phyloP scores from a whole-genome alignment of 2,888 invertebrate species.

The Drosophila nr. fundita region DNA sequence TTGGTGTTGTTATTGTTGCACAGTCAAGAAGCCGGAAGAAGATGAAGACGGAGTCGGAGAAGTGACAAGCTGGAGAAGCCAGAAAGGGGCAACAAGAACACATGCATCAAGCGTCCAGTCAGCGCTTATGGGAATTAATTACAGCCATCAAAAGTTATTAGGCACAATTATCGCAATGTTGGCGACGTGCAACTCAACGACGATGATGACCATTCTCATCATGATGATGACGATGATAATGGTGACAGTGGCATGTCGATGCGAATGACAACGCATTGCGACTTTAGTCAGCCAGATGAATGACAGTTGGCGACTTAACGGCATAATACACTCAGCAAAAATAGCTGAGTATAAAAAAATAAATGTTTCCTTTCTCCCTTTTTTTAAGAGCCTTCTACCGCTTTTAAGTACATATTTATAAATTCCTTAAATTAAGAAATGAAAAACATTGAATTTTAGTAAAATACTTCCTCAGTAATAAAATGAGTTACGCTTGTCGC shows the following conservation, averaged over 20 bases:
- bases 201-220: slow-evolving; percentile 15
- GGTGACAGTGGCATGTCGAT: slow-evolving; percentile 16
- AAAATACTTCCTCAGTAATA: not conserved
- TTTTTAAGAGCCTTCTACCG: too few species aligned
- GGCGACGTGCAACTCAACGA: slow-evolving; percentile 53
- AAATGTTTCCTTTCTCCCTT: too few species aligned
- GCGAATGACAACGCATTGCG: slow-evolving; percentile 37
- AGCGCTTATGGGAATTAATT: slow-evolving; percentile 78
- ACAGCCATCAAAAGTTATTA: slow-evolving; percentile 81
- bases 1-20: slow-evolving; percentile 12
- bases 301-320: slow-evolving; percentile 15
- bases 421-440: not conserved
- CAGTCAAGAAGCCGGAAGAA: slow-evolving; percentile 2
- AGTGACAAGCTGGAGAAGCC: not conserved
- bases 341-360: too few species aligned
- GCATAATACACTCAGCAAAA: not conserved
- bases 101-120: slow-evolving; percentile 48
- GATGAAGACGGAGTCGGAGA: not conserved
- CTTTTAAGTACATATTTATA: too few species aligned
- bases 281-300: slow-evolving; percentile 12
- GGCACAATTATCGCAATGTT: slow-evolving; percentile 77
- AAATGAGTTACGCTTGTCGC: not conserved
- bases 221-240: slow-evolving; percentile 4
- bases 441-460: not conserved
- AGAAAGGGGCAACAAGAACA: slow-evolving; percentile 5